These are phyloP conservation scores for Pygocentrus nattereri DNA, from an alignment of 2,797 vertebrate species.

Conservation along the genomic window DNA sequence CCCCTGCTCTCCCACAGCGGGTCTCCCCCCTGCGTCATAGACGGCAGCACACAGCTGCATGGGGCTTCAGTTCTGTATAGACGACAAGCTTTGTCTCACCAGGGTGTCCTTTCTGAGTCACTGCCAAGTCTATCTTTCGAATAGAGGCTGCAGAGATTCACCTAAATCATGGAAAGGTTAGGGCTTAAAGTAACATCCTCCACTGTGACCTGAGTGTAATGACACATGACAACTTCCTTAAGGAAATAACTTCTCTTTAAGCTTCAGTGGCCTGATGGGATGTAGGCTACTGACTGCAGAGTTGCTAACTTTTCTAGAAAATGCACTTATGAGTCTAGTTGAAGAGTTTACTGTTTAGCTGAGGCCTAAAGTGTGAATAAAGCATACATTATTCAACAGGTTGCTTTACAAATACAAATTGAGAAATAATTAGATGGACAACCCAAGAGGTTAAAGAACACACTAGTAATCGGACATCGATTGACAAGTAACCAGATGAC, in stretches of 20 bases:
- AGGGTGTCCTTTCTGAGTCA: slow-evolving; percentile 52
- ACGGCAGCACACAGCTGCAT: slow-evolving; percentile 11
- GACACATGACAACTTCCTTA: slow-evolving; percentile 48
- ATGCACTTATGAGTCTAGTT: background rate
- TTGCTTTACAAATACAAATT: background rate
- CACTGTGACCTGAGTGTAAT: slow-evolving; percentile 49
- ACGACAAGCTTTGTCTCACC: slow-evolving; percentile 31
- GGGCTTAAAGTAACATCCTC: slow-evolving; percentile 34
- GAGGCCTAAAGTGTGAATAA: background rate
- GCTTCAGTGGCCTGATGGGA: slow-evolving; percentile 18
- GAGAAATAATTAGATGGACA: no score
- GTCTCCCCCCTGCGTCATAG: slow-evolving; percentile 43
- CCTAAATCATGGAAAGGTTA: slow-evolving; percentile 54
- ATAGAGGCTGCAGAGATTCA: slow-evolving; percentile 41
- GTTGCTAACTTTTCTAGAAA: slow-evolving; percentile 25
- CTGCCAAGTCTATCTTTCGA: slow-evolving; percentile 36
- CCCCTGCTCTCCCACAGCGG: slow-evolving; percentile 8
- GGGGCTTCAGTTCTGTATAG: slow-evolving; percentile 37
- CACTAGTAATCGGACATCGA: no score
- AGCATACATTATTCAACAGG: background rate
- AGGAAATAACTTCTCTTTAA: slow-evolving; percentile 39
- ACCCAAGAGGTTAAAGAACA: no score
- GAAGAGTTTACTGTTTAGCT: no score
- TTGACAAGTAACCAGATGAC: no score
- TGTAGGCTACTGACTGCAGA: background rate